phyloP scores from a whole-genome alignment of 2,888 invertebrate genomes.

The Tipula unca region DNA sequence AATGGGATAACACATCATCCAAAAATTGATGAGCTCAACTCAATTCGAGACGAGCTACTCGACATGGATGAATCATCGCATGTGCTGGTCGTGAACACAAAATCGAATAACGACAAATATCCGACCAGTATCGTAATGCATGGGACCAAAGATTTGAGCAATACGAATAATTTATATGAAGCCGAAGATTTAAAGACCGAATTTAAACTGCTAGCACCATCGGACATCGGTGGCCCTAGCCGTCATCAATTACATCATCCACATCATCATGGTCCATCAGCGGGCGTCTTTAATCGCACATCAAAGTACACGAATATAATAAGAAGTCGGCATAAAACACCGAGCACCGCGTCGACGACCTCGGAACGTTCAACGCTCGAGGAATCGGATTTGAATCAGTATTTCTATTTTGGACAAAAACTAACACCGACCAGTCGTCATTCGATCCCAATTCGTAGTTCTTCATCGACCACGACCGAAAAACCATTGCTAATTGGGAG shows the following conservation, averaged over 20 bases:
- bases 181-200: slow-evolving; percentile 19
- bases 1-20: background rate
- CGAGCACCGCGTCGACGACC: background rate
- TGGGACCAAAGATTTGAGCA: slow-evolving; percentile 36
- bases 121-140: slow-evolving; percentile 14
- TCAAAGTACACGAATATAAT: slow-evolving; percentile 14
- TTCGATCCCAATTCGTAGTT: slow-evolving; percentile 34
- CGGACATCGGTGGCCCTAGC: background rate
- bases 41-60: slow-evolving; percentile 34
- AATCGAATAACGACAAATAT: slow-evolving; percentile 14
- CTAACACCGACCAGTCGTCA: slow-evolving; percentile 43
- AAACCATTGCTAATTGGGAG: slow-evolving; percentile 20
- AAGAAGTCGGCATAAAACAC: background rate
- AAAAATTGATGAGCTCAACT: background rate
- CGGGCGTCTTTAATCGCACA: background rate
- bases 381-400: slow-evolving; percentile 55
- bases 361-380: slow-evolving; percentile 26
- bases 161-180: slow-evolving; percentile 2
- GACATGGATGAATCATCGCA: slow-evolving; percentile 42
- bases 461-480: slow-evolving; percentile 27
- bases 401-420: slow-evolving; percentile 63
- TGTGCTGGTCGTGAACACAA: slow-evolving; percentile 24
- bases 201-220: background rate
- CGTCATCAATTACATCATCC: background rate
- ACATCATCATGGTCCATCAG: background rate